phyloP scores from a whole-genome alignment of 2,113 vertebrate genomes.

The Phylloscopus trochiloides region DNA sequence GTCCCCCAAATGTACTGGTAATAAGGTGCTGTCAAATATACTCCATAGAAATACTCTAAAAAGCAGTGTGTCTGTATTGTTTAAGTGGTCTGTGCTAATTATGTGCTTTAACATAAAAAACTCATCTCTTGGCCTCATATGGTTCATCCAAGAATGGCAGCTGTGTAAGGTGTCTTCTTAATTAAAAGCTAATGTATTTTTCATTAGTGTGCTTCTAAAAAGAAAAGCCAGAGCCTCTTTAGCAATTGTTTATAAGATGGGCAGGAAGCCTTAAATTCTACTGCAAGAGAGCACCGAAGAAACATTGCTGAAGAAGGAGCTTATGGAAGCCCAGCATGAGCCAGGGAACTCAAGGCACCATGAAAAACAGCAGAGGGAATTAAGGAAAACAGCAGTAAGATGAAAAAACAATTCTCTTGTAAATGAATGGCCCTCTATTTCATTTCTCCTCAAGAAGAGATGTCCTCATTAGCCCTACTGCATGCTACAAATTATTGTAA shows the following conservation, averaged over 20 bases:
- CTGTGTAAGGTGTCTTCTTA: not conserved
- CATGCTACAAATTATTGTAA: not conserved
- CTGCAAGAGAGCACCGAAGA: not conserved
- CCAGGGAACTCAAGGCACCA: not conserved
- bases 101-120: not conserved
- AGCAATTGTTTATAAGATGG: not conserved
- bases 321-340: slow-evolving; percentile 21
- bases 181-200: slow-evolving; percentile 26
- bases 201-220: slow-evolving; percentile 25
- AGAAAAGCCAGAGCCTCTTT: not conserved
- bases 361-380: slow-evolving; percentile 30
- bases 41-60: not conserved
- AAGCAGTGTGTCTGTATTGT: not conserved
- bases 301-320: not conserved
- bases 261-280: not conserved
- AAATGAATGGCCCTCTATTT: not conserved
- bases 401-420: not conserved
- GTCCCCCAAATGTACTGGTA: not conserved
- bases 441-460: not conserved
- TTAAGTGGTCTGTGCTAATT: not conserved
- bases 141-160: not conserved
- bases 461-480: slow-evolving; percentile 15
- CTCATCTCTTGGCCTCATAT: not conserved
- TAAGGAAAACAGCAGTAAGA: slow-evolving; percentile 16
- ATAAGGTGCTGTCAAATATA: not conserved